phyloP scores from a whole-genome alignment of 2,113 vertebrate genomes.

The Apus apus region DNA sequence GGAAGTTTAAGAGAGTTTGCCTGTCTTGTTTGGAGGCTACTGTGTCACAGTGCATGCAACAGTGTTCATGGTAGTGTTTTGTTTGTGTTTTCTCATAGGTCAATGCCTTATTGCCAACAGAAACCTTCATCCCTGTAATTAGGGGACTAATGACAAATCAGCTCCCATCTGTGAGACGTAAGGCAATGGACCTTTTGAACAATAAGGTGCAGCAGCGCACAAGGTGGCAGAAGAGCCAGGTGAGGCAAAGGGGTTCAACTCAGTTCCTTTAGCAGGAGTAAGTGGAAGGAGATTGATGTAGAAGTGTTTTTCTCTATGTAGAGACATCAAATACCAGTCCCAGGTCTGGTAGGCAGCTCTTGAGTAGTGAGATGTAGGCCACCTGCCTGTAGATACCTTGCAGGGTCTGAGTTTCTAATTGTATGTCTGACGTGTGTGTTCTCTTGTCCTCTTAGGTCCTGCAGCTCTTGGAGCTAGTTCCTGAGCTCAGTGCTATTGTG shows the following conservation, averaged over 20 bases:
- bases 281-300: not conserved
- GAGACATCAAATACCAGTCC: not conserved
- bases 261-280: not conserved
- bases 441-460: conserved; percentile 74
- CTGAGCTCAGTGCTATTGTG: conserved; percentile 82
- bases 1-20: not conserved
- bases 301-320: not conserved
- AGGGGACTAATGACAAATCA: conserved; percentile 86
- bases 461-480: conserved; percentile 82
- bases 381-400: not conserved
- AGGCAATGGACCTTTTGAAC: conserved; percentile 95
- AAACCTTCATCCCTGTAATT: conserved; percentile 90
- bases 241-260: conserved; percentile 28
- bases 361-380: fast-evolving
- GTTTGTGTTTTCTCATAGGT: conserved; percentile 76
- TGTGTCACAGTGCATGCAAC: not conserved
- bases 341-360: not conserved
- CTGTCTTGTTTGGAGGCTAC: not conserved
- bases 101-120: conserved; percentile 89
- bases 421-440: not conserved
- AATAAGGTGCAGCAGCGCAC: conserved; percentile 89
- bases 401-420: not conserved
- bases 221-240: conserved; percentile 83
- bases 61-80: not conserved
- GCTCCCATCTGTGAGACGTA: conserved; percentile 88